Percentiles rank a stretch among this genome's conserved stretches.
Conservation (phyloP, 1,140 invertebrate species). For the Nasonia giraulti region DNA sequence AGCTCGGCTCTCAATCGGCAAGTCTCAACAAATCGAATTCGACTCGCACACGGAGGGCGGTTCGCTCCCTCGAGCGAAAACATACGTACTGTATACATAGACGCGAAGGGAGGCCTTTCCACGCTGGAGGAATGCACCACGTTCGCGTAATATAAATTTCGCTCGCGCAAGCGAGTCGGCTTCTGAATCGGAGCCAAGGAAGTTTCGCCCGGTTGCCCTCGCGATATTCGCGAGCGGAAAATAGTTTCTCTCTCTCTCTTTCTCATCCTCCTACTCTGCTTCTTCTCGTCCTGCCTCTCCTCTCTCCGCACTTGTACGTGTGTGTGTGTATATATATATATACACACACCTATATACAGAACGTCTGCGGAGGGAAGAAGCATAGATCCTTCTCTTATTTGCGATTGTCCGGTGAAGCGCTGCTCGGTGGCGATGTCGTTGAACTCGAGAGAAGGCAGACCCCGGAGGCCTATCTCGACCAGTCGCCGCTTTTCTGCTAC, state of each 20-base stretch:
- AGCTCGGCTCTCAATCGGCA: neutral
- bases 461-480: neutral
- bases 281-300: neutral
- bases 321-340: neutral
- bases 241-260: conserved; percentile 10
- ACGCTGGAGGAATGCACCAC: neutral
- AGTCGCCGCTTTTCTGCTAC: neutral
- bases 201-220: conserved; percentile 35
- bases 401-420: conserved; percentile 30
- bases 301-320: neutral
- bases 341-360: neutral
- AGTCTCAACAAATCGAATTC: conserved; percentile 4
- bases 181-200: conserved; percentile 47
- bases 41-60: neutral
- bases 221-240: conserved; percentile 39
- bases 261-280: neutral
- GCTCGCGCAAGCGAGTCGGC: conserved; percentile 15
- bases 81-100: too few species aligned
- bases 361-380: neutral
- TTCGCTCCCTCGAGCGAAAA: too few species aligned
- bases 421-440: conserved; percentile 22
- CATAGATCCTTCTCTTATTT: conserved; percentile 39
- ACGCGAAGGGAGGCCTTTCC: neutral
- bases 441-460: conserved; percentile 5
- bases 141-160: conserved; percentile 24